phyloP scores from a whole-genome alignment of 2,888 invertebrate species.

The Orthonychiurus folsomi region DNA sequence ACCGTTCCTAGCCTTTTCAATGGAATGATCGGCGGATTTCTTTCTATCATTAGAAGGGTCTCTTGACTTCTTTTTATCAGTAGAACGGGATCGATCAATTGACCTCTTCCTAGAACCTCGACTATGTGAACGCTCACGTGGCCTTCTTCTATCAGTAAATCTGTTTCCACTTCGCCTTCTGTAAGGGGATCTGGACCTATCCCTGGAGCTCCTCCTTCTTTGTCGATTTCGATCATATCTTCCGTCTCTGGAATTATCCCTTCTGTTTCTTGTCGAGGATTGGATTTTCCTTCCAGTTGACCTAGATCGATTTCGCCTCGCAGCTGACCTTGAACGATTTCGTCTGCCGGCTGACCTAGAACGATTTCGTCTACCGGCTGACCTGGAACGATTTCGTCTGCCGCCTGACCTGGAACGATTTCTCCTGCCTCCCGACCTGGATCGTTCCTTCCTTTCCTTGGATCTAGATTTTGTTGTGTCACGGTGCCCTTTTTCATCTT shows the following conservation, averaged over 20 bases:
- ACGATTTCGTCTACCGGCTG: conserved; percentile 3
- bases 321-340: conserved; percentile 1
- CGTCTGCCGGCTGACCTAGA: neutral
- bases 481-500: neutral
- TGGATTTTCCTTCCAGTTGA: neutral
- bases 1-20: too few relatives aligned
- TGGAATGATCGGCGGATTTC: neutral
- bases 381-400: too few relatives aligned
- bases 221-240: neutral
- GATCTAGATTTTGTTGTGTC: too few relatives aligned
- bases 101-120: neutral
- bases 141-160: neutral
- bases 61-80: neutral
- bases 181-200: too few relatives aligned
- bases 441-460: neutral
- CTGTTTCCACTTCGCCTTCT: too few relatives aligned
- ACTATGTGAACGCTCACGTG: neutral
- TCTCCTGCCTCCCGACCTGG: neutral
- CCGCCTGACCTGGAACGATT: neutral
- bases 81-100: neutral
- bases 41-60: neutral
- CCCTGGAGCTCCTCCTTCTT: neutral
- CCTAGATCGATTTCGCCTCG: neutral
- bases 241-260: neutral
- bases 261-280: neutral